Conservation (phyloP, 2,113 vertebrate genomes). For the Ammodytes marinus region DNA sequence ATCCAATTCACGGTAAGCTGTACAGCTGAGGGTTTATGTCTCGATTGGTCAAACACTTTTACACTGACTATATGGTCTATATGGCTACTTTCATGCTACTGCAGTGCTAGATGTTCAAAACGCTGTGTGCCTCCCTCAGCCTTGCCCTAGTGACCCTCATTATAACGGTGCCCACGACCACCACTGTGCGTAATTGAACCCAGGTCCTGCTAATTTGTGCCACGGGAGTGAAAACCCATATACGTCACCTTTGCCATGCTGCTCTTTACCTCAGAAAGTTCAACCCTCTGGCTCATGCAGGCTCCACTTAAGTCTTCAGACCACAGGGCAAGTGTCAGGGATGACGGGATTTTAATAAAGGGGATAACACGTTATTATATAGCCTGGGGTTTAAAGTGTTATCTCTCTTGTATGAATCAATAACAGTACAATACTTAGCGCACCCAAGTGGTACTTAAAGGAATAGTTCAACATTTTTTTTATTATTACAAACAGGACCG, state of each 20-base stretch:
- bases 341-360: neutral
- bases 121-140: constrained; percentile 16
- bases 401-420: neutral
- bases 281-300: constrained; percentile 29
- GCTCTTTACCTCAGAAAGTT: constrained; percentile 40
- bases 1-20: neutral
- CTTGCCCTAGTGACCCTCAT: constrained; percentile 58
- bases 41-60: constrained; percentile 25
- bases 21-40: constrained; percentile 13
- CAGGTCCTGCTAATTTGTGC: constrained; percentile 58
- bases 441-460: neutral
- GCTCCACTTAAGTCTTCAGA: constrained; percentile 10
- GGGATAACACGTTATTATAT: neutral
- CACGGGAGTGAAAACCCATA: constrained; percentile 40
- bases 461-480: too few species aligned
- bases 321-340: neutral
- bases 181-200: constrained; percentile 50
- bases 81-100: constrained; percentile 13
- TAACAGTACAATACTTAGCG: neutral
- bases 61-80: neutral
- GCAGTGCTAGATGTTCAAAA: constrained; percentile 28
- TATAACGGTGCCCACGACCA: constrained; percentile 44
- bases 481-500: too few species aligned
- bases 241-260: constrained; percentile 48
- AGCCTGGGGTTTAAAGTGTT: neutral